Evolutionary conservation across 1,140 invertebrate species (phyloP).

Genomic region (Conopomorpha cramerella): DNA sequence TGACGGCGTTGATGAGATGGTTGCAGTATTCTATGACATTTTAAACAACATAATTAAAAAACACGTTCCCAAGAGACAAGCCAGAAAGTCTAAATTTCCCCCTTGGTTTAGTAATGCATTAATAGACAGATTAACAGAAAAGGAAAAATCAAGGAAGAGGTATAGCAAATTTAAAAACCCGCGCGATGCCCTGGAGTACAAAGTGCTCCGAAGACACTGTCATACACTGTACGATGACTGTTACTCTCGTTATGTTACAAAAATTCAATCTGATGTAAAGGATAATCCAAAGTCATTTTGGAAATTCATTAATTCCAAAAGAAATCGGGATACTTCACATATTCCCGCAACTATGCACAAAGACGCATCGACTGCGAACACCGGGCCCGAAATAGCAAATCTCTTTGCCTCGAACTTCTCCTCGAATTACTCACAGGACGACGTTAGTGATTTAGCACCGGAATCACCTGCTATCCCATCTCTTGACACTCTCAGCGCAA

Average conservation of each 20-base stretch:
- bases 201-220: not conserved
- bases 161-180: slow-evolving; percentile 2
- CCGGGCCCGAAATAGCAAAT: too few relatives aligned
- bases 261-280: not conserved
- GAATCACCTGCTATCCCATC: too few relatives aligned
- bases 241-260: not conserved
- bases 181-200: not conserved
- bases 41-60: not conserved
- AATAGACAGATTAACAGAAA: not conserved
- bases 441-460: too few relatives aligned
- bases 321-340: too few relatives aligned
- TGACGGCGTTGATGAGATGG: not conserved
- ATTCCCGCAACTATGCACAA: too few relatives aligned
- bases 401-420: too few relatives aligned
- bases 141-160: not conserved
- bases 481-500: too few relatives aligned
- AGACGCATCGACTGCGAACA: too few relatives aligned
- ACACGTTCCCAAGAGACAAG: not conserved
- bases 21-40: not conserved
- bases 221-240: not conserved
- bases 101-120: not conserved
- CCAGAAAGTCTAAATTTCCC: not conserved
- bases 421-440: too few relatives aligned
- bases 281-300: not conserved
- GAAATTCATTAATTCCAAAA: too few relatives aligned